Evolutionary conservation across 2,113 vertebrate species (phyloP).

Genomic region (Dendrocopos noguchii): DNA sequence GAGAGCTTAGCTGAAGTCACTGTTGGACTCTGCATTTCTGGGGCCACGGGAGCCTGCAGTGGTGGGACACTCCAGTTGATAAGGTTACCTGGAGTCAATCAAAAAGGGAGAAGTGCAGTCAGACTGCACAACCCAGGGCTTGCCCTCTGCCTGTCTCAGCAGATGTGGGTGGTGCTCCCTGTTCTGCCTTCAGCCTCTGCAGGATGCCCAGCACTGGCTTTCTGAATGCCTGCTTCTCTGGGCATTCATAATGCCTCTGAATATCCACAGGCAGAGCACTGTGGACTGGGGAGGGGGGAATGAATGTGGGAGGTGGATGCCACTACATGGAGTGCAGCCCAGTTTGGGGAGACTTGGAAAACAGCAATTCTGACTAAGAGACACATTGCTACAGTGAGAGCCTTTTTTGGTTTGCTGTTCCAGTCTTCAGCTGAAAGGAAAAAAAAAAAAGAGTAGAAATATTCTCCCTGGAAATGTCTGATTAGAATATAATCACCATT

Average conservation of each 20-base stretch:
- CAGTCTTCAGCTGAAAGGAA: not conserved
- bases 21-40: too few species aligned
- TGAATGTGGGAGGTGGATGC: not conserved
- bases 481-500: not conserved
- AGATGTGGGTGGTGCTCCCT: rapidly evolving
- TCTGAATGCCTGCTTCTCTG: not conserved
- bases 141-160: not conserved
- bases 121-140: not conserved
- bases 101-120: not conserved
- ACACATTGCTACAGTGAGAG: not conserved
- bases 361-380: not conserved
- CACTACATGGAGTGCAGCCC: not conserved
- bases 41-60: too few species aligned
- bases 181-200: not conserved
- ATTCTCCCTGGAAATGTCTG: not conserved
- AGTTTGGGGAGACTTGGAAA: not conserved
- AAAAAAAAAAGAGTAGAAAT: not conserved
- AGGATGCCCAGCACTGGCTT: not conserved
- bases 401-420: not conserved
- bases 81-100: not conserved
- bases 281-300: not conserved
- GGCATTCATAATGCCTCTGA: not conserved
- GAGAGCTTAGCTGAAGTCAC: too few species aligned
- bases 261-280: not conserved
- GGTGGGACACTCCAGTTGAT: too few species aligned